These are phyloP conservation scores for Sialia sialis DNA, from an alignment of 2,113 vertebrate species.

Conservation along the genomic window DNA sequence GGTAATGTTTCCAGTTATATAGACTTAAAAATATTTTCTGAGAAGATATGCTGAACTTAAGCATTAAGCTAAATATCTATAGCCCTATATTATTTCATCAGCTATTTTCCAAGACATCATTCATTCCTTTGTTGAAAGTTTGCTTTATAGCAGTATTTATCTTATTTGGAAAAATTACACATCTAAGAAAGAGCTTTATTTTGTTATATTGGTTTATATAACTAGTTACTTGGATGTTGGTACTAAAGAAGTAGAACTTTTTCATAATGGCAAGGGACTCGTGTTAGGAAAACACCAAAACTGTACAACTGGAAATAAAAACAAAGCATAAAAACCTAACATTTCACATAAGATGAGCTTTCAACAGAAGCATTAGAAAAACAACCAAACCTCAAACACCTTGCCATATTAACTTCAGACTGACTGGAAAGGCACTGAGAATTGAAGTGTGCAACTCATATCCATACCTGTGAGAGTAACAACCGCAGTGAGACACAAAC, in stretches of 20 bases:
- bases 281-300: neutral
- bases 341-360: neutral
- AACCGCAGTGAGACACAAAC: neutral
- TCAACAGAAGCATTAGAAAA: neutral
- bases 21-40: neutral
- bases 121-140: neutral
- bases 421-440: conserved; percentile 33
- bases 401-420: neutral
- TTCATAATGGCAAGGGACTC: neutral
- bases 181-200: neutral
- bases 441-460: neutral
- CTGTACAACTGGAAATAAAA: neutral
- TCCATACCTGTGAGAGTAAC: neutral
- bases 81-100: neutral
- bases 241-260: neutral
- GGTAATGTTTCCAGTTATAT: conserved; percentile 26
- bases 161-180: neutral
- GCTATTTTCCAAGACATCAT: neutral
- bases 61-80: neutral
- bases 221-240: neutral
- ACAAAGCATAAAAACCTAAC: neutral
- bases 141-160: neutral
- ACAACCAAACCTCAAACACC: neutral
- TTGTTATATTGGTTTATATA: neutral
- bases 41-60: neutral